Percentiles rank a stretch among this genome's conserved stretches.
phyloP scores from a whole-genome alignment of 1,140 invertebrate species.

The Bursaphelenchus mucronatus region DNA sequence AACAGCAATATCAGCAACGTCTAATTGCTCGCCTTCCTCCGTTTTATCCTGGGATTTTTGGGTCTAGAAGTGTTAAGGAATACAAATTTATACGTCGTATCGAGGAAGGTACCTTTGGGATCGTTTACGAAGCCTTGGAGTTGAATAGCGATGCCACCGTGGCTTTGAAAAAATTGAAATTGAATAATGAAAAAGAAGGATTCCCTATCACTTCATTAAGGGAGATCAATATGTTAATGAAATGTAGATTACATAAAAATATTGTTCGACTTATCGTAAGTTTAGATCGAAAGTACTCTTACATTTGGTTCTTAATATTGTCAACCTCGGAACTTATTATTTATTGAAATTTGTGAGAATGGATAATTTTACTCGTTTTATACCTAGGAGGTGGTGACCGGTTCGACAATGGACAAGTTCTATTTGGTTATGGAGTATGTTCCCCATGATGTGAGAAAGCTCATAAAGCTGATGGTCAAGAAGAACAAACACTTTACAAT shows the following conservation, averaged over 20 bases:
- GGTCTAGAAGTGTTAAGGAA: conserved; percentile 94
- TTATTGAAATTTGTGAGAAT: conserved; percentile 3
- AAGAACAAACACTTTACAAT: conserved; percentile 80
- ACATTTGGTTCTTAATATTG: not conserved
- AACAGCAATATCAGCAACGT: conserved; percentile 29
- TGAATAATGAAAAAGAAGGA: conserved; percentile 99
- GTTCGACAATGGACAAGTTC: conserved; percentile 99
- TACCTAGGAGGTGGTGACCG: conserved; percentile 85
- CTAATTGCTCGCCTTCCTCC: conserved; percentile 45
- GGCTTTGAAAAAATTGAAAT: conserved; percentile 95
- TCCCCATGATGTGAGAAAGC: conserved; percentile 91
- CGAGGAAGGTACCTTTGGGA: conserved; percentile 93
- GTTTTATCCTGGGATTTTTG: conserved; percentile 63
- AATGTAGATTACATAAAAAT: conserved; percentile 87
- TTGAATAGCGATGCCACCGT: conserved; percentile 91
- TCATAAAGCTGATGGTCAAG: conserved; percentile 87
- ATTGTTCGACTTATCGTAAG: conserved; percentile 83
- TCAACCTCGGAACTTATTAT: not conserved
- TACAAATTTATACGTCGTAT: conserved; percentile 93
- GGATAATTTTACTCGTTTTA: conserved; percentile 14
- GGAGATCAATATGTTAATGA: conserved; percentile 95
- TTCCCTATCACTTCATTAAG: conserved; percentile 97
- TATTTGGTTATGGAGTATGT: conserved; percentile 99
- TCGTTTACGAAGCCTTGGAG: conserved; percentile 89
- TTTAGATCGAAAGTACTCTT: not conserved